phyloP scores from a whole-genome alignment of 2,113 vertebrate genomes.

The Chroicocephalus ridibundus region DNA sequence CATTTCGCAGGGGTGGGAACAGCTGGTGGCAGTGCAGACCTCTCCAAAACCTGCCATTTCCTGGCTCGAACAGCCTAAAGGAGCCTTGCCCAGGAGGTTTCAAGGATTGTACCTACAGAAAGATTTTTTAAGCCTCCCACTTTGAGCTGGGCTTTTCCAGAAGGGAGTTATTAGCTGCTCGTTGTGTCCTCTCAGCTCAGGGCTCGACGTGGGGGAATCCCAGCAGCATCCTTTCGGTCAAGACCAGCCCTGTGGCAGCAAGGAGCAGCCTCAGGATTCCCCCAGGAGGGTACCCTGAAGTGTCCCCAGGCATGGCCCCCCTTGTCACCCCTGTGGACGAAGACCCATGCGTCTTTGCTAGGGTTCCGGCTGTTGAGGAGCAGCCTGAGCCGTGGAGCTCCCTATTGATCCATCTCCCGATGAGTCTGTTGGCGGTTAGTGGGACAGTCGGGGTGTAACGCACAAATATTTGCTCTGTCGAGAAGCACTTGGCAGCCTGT shows the following conservation, averaged over 20 bases:
- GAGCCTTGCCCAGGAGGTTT: neutral
- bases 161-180: neutral
- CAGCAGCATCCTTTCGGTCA: neutral
- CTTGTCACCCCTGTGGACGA: neutral
- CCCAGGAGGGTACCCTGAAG: neutral
- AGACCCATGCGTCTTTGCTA: neutral
- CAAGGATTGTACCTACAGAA: neutral
- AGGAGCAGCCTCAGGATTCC: neutral
- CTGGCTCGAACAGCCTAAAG: neutral
- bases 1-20: neutral
- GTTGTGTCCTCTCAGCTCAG: neutral
- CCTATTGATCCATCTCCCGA: neutral
- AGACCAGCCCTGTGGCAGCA: neutral
- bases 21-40: neutral
- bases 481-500: neutral
- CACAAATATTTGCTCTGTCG: neutral
- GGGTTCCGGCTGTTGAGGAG: neutral
- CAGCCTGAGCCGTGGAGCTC: neutral
- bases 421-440: neutral
- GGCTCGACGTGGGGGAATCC: neutral
- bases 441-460: neutral
- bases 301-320: neutral
- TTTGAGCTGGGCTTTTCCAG: neutral
- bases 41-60: neutral
- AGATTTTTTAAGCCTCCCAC: neutral